Percentiles rank a stretch among this genome's conserved stretches.
Evolutionary conservation across 2,113 vertebrate species (phyloP).

Genomic region (Bettongia penicillata): DNA sequence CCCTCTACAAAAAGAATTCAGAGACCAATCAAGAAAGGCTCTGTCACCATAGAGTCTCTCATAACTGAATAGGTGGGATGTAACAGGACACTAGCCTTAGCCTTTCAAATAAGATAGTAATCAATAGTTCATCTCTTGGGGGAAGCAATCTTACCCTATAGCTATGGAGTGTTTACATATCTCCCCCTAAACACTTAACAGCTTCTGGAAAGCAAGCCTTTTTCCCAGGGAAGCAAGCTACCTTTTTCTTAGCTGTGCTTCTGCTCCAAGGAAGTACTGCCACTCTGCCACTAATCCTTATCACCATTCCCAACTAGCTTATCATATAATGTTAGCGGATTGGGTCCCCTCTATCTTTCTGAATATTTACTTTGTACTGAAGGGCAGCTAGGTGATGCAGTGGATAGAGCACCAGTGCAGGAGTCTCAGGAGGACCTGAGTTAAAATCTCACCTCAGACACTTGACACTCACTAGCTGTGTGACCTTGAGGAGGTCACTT

Average conservation of each 20-base stretch:
- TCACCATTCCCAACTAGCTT: neutral
- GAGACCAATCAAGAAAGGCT: constrained; percentile 18
- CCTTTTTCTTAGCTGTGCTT: constrained; percentile 12
- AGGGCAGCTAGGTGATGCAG: no score
- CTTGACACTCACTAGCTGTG: no score
- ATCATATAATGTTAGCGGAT: neutral
- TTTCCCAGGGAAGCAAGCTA: neutral
- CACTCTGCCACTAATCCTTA: neutral
- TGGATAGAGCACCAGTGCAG: no score
- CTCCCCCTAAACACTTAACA: neutral
- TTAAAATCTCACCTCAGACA: no score
- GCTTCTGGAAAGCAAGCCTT: neutral
- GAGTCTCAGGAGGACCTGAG: no score
- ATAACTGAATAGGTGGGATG: neutral
- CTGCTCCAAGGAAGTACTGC: neutral
- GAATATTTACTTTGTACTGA: constrained; percentile 31
- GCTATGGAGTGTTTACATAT: neutral
- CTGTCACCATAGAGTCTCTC: neutral
- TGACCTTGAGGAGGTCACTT: no score
- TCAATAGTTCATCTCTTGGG: neutral
- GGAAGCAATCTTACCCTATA: neutral
- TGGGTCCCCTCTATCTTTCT: constrained; percentile 1
- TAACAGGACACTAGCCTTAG: neutral
- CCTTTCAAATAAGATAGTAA: neutral
- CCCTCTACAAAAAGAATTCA: neutral